Conservation (phyloP, 1,140 invertebrate genomes). For the Drosophila lini region DNA sequence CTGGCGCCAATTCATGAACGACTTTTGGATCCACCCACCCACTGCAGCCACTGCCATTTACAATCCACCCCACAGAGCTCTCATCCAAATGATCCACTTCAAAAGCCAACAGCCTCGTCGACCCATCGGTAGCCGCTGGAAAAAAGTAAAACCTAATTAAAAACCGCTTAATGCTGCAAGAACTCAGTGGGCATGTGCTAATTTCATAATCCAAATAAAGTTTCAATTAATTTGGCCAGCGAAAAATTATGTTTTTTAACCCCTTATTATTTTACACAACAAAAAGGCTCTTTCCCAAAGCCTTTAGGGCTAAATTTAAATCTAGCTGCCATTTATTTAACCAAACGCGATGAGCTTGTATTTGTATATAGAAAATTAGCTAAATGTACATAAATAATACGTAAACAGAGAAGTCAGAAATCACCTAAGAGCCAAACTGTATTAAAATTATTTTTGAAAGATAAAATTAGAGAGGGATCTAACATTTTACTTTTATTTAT, state of each 20-base stretch:
- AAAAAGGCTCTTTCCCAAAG: background rate
- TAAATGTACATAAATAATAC: no score
- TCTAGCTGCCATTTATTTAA: background rate
- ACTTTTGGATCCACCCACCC: constrained; percentile 13
- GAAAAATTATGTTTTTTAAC: constrained; percentile 11
- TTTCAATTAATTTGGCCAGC: constrained; percentile 73
- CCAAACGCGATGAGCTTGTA: background rate
- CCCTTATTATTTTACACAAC: background rate
- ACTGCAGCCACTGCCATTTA: background rate
- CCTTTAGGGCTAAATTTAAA: background rate
- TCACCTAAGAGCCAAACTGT: no score
- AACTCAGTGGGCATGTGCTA: constrained; percentile 66
- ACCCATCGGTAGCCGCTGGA: constrained; percentile 1
- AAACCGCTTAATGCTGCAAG: constrained; percentile 66
- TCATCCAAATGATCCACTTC: constrained; percentile 51
- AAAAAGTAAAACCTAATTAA: constrained; percentile 70
- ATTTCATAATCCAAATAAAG: constrained; percentile 80
- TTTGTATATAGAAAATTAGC: background rate
- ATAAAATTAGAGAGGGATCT: no score
- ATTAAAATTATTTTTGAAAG: no score
- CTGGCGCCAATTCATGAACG: constrained; percentile 32
- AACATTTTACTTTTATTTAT: no score
- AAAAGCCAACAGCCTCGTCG: constrained; percentile 30
- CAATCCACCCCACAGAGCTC: background rate
- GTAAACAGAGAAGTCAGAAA: no score